Conservation (phyloP, 2,113 vertebrate genomes). For the Plotosus lineatus region DNA sequence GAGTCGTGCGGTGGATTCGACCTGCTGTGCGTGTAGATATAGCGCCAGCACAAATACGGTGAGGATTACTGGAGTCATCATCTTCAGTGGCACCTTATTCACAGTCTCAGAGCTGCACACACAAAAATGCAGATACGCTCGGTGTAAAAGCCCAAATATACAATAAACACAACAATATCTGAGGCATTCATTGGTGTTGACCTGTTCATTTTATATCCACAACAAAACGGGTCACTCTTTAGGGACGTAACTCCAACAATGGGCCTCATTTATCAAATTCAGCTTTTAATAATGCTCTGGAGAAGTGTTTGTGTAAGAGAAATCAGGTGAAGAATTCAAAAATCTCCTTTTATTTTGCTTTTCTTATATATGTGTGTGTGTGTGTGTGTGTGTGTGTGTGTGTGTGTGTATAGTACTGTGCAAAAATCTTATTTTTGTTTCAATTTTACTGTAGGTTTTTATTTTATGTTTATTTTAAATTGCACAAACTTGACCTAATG, state of each 20-base stretch:
- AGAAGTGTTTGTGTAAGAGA: background rate
- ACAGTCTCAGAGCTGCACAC: conserved; percentile 59
- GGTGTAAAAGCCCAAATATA: background rate
- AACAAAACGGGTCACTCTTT: background rate
- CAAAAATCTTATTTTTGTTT: too few relatives aligned
- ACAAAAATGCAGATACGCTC: background rate
- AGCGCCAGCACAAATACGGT: conserved; percentile 91
- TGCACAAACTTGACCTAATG: too few relatives aligned
- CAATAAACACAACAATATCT: background rate
- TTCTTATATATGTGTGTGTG: too few relatives aligned
- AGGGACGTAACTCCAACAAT: background rate
- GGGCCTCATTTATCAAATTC: background rate
- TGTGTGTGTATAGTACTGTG: too few relatives aligned
- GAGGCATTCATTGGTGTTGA: background rate
- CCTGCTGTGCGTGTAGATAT: conserved; percentile 95
- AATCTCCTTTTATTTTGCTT: too few relatives aligned
- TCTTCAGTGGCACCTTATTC: conserved; percentile 83
- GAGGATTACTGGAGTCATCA: conserved; percentile 89
- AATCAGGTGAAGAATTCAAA: background rate
- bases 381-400: too few relatives aligned
- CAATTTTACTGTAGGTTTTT: too few relatives aligned
- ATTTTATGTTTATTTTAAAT: too few relatives aligned
- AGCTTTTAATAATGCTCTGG: background rate
- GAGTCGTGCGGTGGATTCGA: conserved; percentile 93
- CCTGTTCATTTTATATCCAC: background rate